Evolutionary conservation across 1,140 invertebrate species (phyloP), one percentile per base, ranked within the genome.

Genomic region (Mesaphorura yosii): DNA sequence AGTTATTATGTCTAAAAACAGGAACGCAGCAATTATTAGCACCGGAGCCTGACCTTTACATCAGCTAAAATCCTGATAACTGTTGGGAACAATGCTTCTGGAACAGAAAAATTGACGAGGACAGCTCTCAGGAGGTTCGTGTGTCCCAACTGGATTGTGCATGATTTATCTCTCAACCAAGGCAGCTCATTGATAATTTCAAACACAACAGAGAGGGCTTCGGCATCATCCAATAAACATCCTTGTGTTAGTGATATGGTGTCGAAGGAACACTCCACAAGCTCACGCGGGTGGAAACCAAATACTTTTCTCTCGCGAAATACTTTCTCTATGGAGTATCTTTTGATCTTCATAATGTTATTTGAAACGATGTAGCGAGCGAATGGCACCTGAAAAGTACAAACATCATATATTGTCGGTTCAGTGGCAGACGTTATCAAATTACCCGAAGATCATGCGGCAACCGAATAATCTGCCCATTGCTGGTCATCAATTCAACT

Each of bases 241-340:
- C 79, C 77, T 54, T 73, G 69, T 41, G 69, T 78, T 2, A 85
- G 78, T 19, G 81, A 83, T 12, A 95, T 82, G 57, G 95, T 89
- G 68, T 97, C 92, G 71, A 95, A 95, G 2, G 86, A 85, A 71
- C 87, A 92, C 69, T 94, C 89, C 53, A 83, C 83, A 5, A 87
- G 74, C 71, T 94, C 88, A 58, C 80, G 78, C 0, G 91, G 91
- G 73, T 93, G 87, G 63, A 86, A 83, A 7, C 86, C 86, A 62
- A 78, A 78, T 2, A 86, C 79, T 63, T 83, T 83, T 62, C 81
- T 82, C 68, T 91, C 86, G 55, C 88, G 75, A 65, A 82, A 95
- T 2, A 95, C 88, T 56, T 82, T 76, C 61, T 88, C 87, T 17
- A 95, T 81, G 2, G 80, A 77, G 66, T 88, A 96, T 62, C 91